Conservation (phyloP, 2,888 invertebrate genomes). For the Serrognathus titanus region DNA sequence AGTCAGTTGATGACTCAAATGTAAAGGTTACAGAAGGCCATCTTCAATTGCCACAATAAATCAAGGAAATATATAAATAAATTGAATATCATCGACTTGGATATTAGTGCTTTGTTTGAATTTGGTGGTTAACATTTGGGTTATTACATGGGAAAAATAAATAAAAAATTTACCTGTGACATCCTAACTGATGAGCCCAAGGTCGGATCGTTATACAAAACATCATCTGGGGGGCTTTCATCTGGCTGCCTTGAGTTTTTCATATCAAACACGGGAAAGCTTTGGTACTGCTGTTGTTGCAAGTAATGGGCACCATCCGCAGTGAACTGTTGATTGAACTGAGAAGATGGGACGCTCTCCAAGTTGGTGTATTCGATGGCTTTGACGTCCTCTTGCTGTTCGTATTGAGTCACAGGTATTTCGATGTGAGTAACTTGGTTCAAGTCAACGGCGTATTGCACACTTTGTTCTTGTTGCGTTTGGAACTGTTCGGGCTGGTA, state of each 20-base stretch:
- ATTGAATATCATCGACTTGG: neutral
- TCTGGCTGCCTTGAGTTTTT: conserved; percentile 25
- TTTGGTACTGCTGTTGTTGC: conserved; percentile 34
- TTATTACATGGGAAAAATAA: neutral
- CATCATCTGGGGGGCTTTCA: conserved; percentile 55
- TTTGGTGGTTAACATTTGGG: too few species aligned
- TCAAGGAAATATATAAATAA: neutral
- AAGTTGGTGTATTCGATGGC: conserved; percentile 58
- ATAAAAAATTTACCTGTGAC: conserved; percentile 25
- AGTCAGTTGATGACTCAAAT: too few species aligned
- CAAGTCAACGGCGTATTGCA: conserved; percentile 12
- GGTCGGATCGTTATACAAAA: conserved; percentile 66
- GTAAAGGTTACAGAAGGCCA: too few species aligned
- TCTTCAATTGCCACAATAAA: too few species aligned
- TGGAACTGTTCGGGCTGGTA: conserved; percentile 14
- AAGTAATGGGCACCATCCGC: conserved; percentile 36
- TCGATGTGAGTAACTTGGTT: conserved; percentile 21
- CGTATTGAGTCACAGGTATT: conserved; percentile 22
- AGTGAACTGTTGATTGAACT: conserved; percentile 32
- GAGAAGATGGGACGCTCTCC: conserved; percentile 60
- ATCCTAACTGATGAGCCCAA: conserved; percentile 58
- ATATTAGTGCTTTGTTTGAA: neutral
- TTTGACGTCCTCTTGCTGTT: conserved; percentile 22
- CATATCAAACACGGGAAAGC: conserved; percentile 15
- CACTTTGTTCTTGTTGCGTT: conserved; percentile 13